Evolutionary conservation across 2,888 invertebrate genomes (phyloP).

Genomic region (Tetragonula carbonaria): DNA sequence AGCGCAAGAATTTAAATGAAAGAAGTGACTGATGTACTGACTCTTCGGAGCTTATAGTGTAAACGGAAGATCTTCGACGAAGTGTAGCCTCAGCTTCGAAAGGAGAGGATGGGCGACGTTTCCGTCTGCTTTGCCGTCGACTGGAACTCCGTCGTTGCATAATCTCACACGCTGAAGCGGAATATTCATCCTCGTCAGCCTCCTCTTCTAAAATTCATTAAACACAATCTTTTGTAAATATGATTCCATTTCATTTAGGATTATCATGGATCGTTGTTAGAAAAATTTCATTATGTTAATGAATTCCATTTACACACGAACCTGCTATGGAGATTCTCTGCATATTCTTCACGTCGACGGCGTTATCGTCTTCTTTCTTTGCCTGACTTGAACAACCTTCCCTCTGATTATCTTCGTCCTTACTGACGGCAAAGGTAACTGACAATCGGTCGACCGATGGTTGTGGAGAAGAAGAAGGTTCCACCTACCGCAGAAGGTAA

Average conservation of each 20-base stretch:
- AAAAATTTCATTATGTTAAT: not conserved
- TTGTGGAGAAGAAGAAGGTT: slow-evolving; percentile 89
- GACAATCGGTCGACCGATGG: slow-evolving; percentile 89
- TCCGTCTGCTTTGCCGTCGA: slow-evolving; percentile 88
- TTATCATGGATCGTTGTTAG: not conserved
- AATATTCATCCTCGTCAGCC: slow-evolving; percentile 92
- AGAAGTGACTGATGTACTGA: slow-evolving; percentile 83
- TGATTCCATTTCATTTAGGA: not conserved
- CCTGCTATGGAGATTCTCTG: slow-evolving; percentile 63
- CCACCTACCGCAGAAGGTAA: slow-evolving; percentile 80
- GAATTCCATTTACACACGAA: slow-evolving; percentile 39
- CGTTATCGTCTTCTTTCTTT: not conserved
- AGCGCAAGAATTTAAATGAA: not conserved
- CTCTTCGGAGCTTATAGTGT: slow-evolving; percentile 95
- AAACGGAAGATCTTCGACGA: slow-evolving; percentile 89
- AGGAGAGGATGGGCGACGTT: slow-evolving; percentile 86
- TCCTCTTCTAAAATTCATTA: slow-evolving; percentile 75
- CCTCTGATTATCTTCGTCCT: slow-evolving; percentile 82
- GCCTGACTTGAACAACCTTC: slow-evolving; percentile 43
- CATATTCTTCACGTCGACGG: slow-evolving; percentile 19
- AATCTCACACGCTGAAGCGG: slow-evolving; percentile 93
- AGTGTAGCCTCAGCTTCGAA: slow-evolving; percentile 84
- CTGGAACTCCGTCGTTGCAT: slow-evolving; percentile 92
- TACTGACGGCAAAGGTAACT: slow-evolving; percentile 89
- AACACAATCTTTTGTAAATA: not conserved